These are phyloP conservation scores for Leuctra nigra DNA, from an alignment of 2,888 invertebrate species.

Conservation along the genomic window DNA sequence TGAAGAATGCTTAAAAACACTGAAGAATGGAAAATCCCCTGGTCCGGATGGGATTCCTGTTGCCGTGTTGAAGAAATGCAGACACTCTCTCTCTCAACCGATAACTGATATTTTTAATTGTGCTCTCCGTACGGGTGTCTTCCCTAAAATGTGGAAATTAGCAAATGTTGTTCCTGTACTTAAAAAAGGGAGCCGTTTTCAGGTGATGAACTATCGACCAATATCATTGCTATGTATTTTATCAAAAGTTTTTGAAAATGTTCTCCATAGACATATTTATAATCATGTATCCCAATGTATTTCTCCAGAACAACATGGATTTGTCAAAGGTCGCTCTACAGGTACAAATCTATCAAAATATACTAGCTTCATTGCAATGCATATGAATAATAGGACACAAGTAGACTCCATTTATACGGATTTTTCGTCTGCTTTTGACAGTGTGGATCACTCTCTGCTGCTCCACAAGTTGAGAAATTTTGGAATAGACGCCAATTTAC, in stretches of 20 bases:
- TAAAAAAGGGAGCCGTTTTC: too few relatives aligned
- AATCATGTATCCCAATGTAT: too few relatives aligned
- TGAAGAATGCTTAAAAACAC: too few relatives aligned
- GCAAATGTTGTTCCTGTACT: too few relatives aligned
- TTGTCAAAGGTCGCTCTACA: too few relatives aligned
- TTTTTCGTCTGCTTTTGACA: slow-evolving; percentile 2
- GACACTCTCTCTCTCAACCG: neutral
- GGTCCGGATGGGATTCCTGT: slow-evolving; percentile 4
- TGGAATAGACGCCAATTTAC: neutral
- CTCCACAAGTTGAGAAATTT: neutral
- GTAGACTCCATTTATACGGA: slow-evolving; percentile 6
- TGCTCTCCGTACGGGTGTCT: too few relatives aligned
- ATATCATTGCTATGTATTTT: neutral
- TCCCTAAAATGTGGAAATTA: too few relatives aligned
- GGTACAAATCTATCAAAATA: too few relatives aligned
- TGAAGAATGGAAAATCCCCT: slow-evolving; percentile 1
- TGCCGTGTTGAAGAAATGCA: neutral
- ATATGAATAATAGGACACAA: neutral
- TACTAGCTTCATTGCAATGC: neutral
- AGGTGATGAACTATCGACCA: too few relatives aligned
- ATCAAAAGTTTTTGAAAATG: slow-evolving; percentile 10
- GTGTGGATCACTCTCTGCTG: too few relatives aligned
- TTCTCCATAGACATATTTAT: too few relatives aligned
- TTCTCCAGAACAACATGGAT: too few relatives aligned
- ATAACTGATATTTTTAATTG: neutral